phyloP scores from a whole-genome alignment of 2,888 invertebrate species.

The Dascillus cervinus region DNA sequence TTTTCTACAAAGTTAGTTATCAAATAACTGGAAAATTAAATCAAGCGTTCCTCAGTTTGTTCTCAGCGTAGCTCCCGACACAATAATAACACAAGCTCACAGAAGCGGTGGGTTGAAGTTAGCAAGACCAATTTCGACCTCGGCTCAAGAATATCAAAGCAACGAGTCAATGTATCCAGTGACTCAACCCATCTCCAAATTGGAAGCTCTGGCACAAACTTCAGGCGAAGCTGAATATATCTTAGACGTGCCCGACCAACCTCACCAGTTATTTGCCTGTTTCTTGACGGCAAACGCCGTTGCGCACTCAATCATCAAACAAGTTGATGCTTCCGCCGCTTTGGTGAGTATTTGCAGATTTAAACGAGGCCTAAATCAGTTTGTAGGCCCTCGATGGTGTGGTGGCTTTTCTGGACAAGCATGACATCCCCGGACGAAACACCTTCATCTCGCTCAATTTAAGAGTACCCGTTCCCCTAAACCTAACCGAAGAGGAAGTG shows the following conservation, averaged over 20 bases:
- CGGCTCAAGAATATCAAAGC: too few species aligned
- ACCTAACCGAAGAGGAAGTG: slow-evolving; percentile 40
- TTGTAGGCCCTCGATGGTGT: slow-evolving; percentile 61
- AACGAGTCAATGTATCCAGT: too few species aligned
- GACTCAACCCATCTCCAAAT: too few species aligned
- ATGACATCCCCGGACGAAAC: slow-evolving; percentile 67
- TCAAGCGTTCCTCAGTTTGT: too few species aligned
- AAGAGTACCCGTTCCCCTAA: slow-evolving; percentile 5
- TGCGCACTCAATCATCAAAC: slow-evolving; percentile 50
- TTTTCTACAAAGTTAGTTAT: slow-evolving; percentile 69
- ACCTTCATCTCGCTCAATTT: slow-evolving; percentile 42
- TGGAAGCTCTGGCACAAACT: too few species aligned
- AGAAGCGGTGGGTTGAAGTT: too few species aligned
- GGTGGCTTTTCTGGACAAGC: slow-evolving; percentile 53
- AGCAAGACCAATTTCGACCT: too few species aligned
- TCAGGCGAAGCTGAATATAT: slow-evolving; percentile 63
- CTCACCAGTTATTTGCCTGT: slow-evolving; percentile 61
- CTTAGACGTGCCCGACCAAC: slow-evolving; percentile 67
- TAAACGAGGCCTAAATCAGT: too few species aligned
- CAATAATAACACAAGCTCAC: too few species aligned
- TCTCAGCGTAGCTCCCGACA: too few species aligned
- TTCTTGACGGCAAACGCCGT: slow-evolving; percentile 57
- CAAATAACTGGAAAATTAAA: too few species aligned
- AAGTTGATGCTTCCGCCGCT: slow-evolving; percentile 57
- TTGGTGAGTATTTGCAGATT: too few species aligned